phyloP scores from a whole-genome alignment of 2,113 vertebrate species.

The Rafetus swinhoei region DNA sequence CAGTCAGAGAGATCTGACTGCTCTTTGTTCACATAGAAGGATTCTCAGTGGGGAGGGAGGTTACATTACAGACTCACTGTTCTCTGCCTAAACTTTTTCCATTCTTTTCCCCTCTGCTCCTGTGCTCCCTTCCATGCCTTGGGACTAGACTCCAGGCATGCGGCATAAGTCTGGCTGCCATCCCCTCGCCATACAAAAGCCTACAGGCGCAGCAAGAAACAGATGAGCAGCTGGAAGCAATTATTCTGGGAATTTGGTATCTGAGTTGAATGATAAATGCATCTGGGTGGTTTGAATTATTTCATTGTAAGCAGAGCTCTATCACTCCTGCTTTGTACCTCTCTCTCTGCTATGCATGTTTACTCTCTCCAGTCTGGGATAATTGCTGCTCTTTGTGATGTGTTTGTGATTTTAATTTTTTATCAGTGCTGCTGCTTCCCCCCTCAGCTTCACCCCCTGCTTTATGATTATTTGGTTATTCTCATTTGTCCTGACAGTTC shows the following conservation, averaged over 20 bases:
- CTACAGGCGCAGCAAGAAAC: conserved; percentile 11
- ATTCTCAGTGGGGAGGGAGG: neutral
- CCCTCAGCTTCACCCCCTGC: neutral
- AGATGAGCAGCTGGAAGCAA: conserved; percentile 46
- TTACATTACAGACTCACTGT: neutral
- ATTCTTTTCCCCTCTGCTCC: neutral
- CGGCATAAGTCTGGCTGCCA: rapidly evolving
- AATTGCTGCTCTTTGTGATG: conserved; percentile 47
- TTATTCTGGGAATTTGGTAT: conserved; percentile 39
- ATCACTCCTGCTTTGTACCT: neutral
- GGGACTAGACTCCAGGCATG: rapidly evolving
- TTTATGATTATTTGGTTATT: conserved; percentile 52
- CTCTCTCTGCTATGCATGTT: conserved; percentile 11
- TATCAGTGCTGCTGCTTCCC: conserved; percentile 34
- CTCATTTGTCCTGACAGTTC: conserved; percentile 56
- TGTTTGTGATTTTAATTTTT: conserved; percentile 68
- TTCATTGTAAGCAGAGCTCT: conserved; percentile 25
- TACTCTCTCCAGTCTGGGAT: conserved; percentile 28
- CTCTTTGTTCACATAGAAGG: neutral
- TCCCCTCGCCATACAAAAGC: rapidly evolving
- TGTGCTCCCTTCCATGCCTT: neutral
- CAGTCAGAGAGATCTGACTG: neutral
- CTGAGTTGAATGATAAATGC: neutral
- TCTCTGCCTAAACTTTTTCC: neutral
- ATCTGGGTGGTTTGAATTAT: conserved; percentile 51